phyloP scores from a whole-genome alignment of 2,888 invertebrate genomes.

The Neoascia interrupta region DNA sequence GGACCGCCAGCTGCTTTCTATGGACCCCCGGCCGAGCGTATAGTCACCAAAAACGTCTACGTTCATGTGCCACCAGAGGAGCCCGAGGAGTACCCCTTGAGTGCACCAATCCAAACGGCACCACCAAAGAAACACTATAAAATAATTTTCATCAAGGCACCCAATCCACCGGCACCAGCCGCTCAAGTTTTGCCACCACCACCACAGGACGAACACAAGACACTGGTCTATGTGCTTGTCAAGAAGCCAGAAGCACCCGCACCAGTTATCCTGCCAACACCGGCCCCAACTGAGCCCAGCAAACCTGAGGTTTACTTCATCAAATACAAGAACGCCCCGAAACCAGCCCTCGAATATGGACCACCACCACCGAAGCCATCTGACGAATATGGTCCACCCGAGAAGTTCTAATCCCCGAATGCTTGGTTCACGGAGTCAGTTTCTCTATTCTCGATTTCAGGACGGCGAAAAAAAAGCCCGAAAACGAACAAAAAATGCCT shows the following conservation, averaged over 20 bases:
- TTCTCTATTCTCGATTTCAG: constrained; percentile 17
- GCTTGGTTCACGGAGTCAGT: constrained; percentile 3
- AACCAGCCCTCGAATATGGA: constrained; percentile 77
- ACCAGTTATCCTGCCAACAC: constrained; percentile 88
- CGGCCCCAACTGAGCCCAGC: constrained; percentile 91
- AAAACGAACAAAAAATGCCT: constrained; percentile 15
- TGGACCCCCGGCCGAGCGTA: constrained; percentile 76
- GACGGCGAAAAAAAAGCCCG: background rate
- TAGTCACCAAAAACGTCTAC: constrained; percentile 80
- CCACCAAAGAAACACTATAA: constrained; percentile 82
- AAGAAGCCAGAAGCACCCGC: constrained; percentile 93
- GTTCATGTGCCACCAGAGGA: constrained; percentile 82
- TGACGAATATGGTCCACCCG: constrained; percentile 75
- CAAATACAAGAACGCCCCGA: constrained; percentile 83
- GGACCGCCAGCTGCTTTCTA: constrained; percentile 78
- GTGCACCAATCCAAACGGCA: constrained; percentile 79
- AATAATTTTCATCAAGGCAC: constrained; percentile 82
- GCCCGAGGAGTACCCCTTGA: constrained; percentile 78
- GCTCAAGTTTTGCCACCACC: constrained; percentile 82
- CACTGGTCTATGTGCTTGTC: constrained; percentile 91
- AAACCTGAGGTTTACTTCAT: constrained; percentile 95
- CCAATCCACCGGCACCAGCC: constrained; percentile 80
- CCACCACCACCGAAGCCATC: constrained; percentile 74
- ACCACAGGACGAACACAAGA: constrained; percentile 93
- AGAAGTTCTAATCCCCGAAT: constrained; percentile 74